phyloP scores from a whole-genome alignment of 1,140 invertebrate genomes.

The Maniola jurtina region DNA sequence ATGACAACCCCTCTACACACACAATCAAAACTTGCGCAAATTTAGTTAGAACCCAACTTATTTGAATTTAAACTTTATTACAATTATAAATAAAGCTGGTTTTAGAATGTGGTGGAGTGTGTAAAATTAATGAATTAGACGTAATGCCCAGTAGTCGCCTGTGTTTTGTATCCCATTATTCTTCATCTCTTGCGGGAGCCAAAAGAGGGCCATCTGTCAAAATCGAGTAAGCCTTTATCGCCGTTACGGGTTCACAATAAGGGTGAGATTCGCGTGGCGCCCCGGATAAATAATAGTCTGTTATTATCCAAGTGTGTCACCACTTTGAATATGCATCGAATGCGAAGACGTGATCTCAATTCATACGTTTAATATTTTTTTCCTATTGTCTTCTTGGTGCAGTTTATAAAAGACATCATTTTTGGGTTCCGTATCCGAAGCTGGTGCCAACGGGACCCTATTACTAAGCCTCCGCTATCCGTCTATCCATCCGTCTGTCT shows the following conservation, averaged over 20 bases:
- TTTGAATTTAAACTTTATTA: constrained; percentile 39
- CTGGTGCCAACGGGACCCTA: no score
- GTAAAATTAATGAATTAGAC: constrained; percentile 75
- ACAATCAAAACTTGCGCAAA: constrained; percentile 64
- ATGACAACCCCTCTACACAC: constrained; percentile 74
- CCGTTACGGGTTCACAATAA: constrained; percentile 20
- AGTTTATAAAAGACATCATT: not conserved
- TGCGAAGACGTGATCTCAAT: constrained; percentile 22
- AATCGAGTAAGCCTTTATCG: constrained; percentile 33
- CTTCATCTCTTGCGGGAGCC: constrained; percentile 51
- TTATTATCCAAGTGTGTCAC: constrained; percentile 32
- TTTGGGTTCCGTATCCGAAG: not conserved
- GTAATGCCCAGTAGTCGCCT: constrained; percentile 68
- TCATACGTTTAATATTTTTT: constrained; percentile 20
- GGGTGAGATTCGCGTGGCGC: constrained; percentile 24
- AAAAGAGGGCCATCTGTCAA: constrained; percentile 47
- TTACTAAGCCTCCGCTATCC: no score
- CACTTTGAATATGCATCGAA: constrained; percentile 32
- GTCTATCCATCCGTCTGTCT: no score
- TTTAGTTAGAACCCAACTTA: constrained; percentile 47
- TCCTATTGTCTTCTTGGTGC: constrained; percentile 12
- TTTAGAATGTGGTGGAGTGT: constrained; percentile 35
- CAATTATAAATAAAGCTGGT: constrained; percentile 28
- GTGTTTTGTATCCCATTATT: constrained; percentile 70
- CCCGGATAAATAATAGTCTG: constrained; percentile 26